Conservation (phyloP, 1,140 invertebrate species). For the Aleiodes sp. region DNA sequence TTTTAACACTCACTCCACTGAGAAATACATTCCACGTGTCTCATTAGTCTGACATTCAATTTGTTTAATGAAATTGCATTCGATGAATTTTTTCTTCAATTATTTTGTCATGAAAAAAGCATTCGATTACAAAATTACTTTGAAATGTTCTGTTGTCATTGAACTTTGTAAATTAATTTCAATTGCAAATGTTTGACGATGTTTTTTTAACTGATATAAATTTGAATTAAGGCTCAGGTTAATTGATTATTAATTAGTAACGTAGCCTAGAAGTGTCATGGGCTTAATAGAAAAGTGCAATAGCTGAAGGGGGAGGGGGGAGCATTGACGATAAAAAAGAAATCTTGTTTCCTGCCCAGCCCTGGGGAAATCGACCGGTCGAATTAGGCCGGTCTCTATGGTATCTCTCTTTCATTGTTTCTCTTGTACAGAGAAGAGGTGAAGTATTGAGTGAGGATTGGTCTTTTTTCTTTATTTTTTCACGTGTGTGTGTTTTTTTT, state of each 20-base stretch:
- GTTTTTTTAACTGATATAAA: too few species aligned
- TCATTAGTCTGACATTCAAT: too few species aligned
- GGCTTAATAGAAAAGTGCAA: background rate
- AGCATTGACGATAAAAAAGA: slow-evolving; percentile 29
- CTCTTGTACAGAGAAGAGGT: background rate
- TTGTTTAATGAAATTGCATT: too few species aligned
- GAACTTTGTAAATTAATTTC: too few species aligned
- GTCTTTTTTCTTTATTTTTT: too few species aligned
- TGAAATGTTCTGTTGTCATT: too few species aligned
- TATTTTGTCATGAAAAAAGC: too few species aligned
- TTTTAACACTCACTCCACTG: background rate
- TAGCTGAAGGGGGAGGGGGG: background rate
- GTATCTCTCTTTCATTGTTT: background rate
- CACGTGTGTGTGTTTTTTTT: background rate
- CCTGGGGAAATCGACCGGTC: slow-evolving; percentile 33
- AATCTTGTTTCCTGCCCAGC: slow-evolving; percentile 30
- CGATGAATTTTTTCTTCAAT: too few species aligned
- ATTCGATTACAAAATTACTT: too few species aligned
- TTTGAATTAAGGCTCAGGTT: background rate
- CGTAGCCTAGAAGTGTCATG: background rate
- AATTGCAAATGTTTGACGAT: too few species aligned
- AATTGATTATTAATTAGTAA: background rate
- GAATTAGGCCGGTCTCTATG: slow-evolving; percentile 26
- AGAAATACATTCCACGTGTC: too few species aligned
- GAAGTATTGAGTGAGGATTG: background rate